phyloP scores from a whole-genome alignment of 2,113 vertebrate species.

The Amblyopsis rosae region DNA sequence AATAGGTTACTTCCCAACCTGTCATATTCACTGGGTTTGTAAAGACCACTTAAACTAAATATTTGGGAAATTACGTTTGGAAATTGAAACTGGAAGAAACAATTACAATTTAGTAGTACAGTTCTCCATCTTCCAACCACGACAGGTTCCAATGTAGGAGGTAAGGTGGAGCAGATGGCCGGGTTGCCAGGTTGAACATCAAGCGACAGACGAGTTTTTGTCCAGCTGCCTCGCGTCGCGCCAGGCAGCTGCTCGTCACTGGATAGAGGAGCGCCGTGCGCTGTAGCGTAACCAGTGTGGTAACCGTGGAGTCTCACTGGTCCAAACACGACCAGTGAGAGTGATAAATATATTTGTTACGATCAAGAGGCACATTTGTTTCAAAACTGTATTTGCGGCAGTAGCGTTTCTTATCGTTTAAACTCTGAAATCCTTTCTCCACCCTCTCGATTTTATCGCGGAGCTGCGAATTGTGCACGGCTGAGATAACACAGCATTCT shows the following conservation, averaged over 20 bases:
- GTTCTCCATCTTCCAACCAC: too few relatives aligned
- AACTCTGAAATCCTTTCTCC: conserved; percentile 7
- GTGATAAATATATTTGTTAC: conserved; percentile 2
- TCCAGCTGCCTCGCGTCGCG: conserved; percentile 77
- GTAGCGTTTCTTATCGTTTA: conserved; percentile 6
- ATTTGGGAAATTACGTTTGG: too few relatives aligned
- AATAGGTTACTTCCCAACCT: too few relatives aligned
- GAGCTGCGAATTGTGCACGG: conserved; percentile 51
- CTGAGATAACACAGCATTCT: conserved; percentile 39
- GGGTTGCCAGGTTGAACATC: conserved; percentile 48
- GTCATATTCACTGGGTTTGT: too few relatives aligned
- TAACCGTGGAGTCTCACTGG: conserved; percentile 6
- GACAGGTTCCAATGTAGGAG: neutral
- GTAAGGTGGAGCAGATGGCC: conserved; percentile 58
- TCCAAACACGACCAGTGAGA: conserved; percentile 13
- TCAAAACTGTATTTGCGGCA: neutral
- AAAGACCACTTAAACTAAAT: too few relatives aligned
- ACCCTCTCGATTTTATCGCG: conserved; percentile 7
- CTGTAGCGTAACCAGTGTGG: conserved; percentile 38
- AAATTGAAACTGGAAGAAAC: too few relatives aligned
- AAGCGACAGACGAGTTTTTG: conserved; percentile 54
- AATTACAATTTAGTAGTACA: too few relatives aligned
- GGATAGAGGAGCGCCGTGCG: conserved; percentile 46
- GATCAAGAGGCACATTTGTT: neutral
- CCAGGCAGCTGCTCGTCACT: conserved; percentile 76